These are phyloP conservation scores for Podarcis muralis DNA, from an alignment of 2,113 vertebrate species.

Conservation along the genomic window DNA sequence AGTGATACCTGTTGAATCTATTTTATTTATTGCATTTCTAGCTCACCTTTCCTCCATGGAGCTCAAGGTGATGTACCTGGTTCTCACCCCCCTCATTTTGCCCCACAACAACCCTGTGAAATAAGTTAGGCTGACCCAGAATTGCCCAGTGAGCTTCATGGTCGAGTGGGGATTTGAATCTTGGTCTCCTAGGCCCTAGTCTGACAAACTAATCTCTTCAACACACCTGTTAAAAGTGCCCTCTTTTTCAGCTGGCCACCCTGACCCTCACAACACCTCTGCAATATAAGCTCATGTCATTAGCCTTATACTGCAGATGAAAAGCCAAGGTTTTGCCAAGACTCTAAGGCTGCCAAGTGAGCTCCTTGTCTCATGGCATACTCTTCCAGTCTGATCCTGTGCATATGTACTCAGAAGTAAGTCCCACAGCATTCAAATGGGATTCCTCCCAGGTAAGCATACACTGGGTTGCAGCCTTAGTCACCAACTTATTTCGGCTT, in stretches of 20 bases:
- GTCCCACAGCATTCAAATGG: neutral
- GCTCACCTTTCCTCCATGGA: neutral
- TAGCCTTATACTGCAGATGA: neutral
- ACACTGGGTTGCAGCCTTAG: neutral
- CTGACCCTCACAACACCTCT: neutral
- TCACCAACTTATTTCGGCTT: neutral
- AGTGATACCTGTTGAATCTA: neutral
- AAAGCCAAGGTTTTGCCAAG: neutral
- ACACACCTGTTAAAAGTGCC: neutral
- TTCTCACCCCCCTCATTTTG: too few species aligned
- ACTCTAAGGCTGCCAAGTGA: neutral
- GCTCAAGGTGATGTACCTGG: neutral
- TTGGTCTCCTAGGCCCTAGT: too few species aligned
- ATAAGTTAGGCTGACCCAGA: too few species aligned
- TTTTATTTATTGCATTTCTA: too few species aligned
- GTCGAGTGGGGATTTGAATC: too few species aligned
- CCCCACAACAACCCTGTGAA: too few species aligned
- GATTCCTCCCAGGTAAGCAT: neutral
- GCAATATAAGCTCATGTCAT: neutral
- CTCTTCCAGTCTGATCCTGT: neutral
- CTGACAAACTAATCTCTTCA: too few species aligned
- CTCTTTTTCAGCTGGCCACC: neutral
- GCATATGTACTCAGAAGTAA: neutral
- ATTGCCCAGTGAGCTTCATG: too few species aligned
- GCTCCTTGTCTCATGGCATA: neutral